These are phyloP conservation scores for Gymnodraco acuticeps DNA, from an alignment of 2,797 vertebrate genomes.

Conservation along the genomic window DNA sequence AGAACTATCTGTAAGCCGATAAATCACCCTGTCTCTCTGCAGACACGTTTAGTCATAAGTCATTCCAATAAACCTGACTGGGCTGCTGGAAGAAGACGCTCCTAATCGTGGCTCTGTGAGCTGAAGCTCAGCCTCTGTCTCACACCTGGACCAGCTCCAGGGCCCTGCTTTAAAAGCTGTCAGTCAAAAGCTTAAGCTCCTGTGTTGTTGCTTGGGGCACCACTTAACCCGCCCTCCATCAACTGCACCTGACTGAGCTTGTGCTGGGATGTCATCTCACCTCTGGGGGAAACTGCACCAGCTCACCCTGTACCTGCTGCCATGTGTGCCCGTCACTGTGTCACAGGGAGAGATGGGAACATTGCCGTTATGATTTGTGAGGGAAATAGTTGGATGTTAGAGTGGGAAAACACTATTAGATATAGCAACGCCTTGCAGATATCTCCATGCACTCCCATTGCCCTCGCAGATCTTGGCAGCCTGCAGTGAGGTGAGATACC, in stretches of 20 bases:
- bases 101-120: slow-evolving; percentile 51
- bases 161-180: slow-evolving; percentile 71
- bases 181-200: slow-evolving; percentile 75
- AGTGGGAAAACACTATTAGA: slow-evolving; percentile 51
- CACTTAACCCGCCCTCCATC: slow-evolving; percentile 64
- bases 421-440: slow-evolving; percentile 44
- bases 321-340: slow-evolving; percentile 38
- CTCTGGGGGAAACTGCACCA: slow-evolving; percentile 40
- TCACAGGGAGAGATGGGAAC: slow-evolving; percentile 4
- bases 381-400: slow-evolving; percentile 33
- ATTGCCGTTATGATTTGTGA: slow-evolving; percentile 31
- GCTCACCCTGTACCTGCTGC: slow-evolving; percentile 36
- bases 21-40: slow-evolving; percentile 47
- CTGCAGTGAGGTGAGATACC: slow-evolving; percentile 67
- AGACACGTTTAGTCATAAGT: slow-evolving; percentile 46
- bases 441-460: slow-evolving; percentile 61
- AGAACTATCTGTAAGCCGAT: slow-evolving; percentile 23
- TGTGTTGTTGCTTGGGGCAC: slow-evolving; percentile 66
- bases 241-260: slow-evolving; percentile 70
- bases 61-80: slow-evolving; percentile 35
- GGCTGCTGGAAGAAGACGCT: slow-evolving; percentile 37
- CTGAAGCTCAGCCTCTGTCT: slow-evolving; percentile 32
- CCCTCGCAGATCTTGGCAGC: slow-evolving; percentile 69
- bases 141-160: slow-evolving; percentile 78
- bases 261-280: slow-evolving; percentile 49